Evolutionary conservation across 92 coral and sea anemone genomes (phyloP), one percentile per base, ranked within the genome.

Genomic region (Siderastrea radians): DNA sequence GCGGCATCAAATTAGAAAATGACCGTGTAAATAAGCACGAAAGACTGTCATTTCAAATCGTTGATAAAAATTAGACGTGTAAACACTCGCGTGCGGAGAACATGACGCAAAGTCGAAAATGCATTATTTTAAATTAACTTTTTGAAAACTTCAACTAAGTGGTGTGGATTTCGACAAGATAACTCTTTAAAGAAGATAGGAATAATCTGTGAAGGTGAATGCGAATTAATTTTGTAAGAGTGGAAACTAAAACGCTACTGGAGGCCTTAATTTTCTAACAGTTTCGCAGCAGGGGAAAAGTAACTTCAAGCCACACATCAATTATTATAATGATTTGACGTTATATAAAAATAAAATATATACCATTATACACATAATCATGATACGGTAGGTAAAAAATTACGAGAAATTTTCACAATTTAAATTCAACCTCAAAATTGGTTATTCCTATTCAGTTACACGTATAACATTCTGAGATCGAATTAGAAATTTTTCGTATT

Each of bases 61-160:
- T 47, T 49, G 49, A 65, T 50, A 49, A 48, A 51, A 80, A 65
- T 80, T 66, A 80, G 51, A 49, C 9, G 63, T 80, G 84, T 52
- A 51, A 80, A 80, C 63, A 79, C 59, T 15, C 58, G 38, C 75
- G 57, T 44, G 65, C 53, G n/a, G 68, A 45, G 17, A 55, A 46
- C 54, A 81, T 68, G 49, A 68, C 57, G 66, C 5, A 13, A 6
- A 45, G 17, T 10, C 43, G 1, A 16, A 81, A 82, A 71, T 57
- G 48, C 49, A 46, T 80, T 67, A 38, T 66, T 51, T 26, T 38
- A 15, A 55, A 81, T 68, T 55, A 81, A 81, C 68, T 53, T 69
- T 54, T 6, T 14, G 48, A 10, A 49, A 64, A 3, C 73, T 50
- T 6, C 73, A 7, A 47, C 16, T 54, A 2, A 74, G 60, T 19